A percentile compares a stretch with the other conserved stretches of the same genome.
phyloP scores from a whole-genome alignment of 1,140 invertebrate genomes.

The Parapsyche elsis region DNA sequence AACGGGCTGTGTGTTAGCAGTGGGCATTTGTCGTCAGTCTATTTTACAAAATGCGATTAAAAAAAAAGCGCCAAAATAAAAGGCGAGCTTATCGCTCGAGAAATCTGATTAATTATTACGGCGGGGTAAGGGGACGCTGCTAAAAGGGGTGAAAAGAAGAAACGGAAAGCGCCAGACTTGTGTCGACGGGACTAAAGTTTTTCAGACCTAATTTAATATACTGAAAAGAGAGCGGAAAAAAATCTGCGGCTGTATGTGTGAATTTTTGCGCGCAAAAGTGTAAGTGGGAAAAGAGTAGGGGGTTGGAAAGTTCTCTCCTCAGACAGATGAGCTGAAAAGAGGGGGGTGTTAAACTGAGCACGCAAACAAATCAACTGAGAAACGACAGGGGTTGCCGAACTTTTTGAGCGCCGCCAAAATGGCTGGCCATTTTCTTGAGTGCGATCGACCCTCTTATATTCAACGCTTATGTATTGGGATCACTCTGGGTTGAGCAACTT shows the following conservation, averaged over 20 bases:
- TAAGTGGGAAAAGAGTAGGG: constrained; percentile 10
- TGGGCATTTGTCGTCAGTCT: background rate
- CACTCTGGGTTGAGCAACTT: background rate
- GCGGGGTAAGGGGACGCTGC: background rate
- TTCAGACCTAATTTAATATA: constrained; percentile 55
- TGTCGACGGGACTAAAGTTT: constrained; percentile 50
- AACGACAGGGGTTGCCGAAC: constrained; percentile 47
- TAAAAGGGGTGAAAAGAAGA: constrained; percentile 48
- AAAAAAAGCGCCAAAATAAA: background rate
- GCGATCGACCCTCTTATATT: constrained; percentile 46
- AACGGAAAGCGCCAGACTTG: constrained; percentile 47
- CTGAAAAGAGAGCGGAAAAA: constrained; percentile 24
- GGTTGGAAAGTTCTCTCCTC: constrained; percentile 14
- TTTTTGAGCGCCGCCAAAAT: constrained; percentile 45
- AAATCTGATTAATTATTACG: constrained; percentile 54
- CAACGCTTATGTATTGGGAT: constrained; percentile 33
- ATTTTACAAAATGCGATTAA: background rate
- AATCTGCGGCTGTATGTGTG: background rate
- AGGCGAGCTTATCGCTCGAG: constrained; percentile 16
- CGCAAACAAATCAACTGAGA: constrained; percentile 55
- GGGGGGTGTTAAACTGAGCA: constrained; percentile 53
- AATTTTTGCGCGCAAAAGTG: background rate
- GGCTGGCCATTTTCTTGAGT: constrained; percentile 52
- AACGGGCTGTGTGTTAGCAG: background rate
- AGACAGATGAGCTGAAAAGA: constrained; percentile 54